A percentile compares a stretch with the other conserved stretches of the same genome.
These are phyloP conservation scores for Hucho hucho DNA, from an alignment of 2,113 vertebrate species.

Conservation along the genomic window DNA sequence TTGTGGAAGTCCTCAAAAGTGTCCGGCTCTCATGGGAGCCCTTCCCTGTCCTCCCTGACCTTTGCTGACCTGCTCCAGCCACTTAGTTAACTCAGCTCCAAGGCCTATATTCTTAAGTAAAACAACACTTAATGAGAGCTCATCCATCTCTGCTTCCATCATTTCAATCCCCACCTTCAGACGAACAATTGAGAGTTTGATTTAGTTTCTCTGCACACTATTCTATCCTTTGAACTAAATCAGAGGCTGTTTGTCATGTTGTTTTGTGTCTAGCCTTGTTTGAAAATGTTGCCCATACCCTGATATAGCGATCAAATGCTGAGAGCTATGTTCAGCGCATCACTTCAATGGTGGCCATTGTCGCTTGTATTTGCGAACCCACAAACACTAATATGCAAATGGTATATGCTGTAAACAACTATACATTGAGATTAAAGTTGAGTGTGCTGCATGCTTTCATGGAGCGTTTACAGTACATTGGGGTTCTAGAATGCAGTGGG, in stretches of 20 bases:
- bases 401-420: neutral
- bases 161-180: conserved; percentile 20
- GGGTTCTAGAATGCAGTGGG: conserved; percentile 1
- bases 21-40: conserved; percentile 61
- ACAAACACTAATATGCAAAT: neutral
- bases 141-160: conserved; percentile 36
- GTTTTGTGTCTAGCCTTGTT: conserved; percentile 35
- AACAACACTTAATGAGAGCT: conserved; percentile 52
- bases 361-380: conserved; percentile 9
- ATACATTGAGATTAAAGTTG: conserved; percentile 20
- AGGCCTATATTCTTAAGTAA: conserved; percentile 54
- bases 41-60: conserved; percentile 58
- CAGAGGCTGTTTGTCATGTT: conserved; percentile 23
- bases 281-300: conserved; percentile 45
- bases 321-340: conserved; percentile 35
- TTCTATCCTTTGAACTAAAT: neutral
- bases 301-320: conserved; percentile 38
- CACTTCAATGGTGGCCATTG: conserved; percentile 14
- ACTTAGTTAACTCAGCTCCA: conserved; percentile 56
- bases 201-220: neutral
- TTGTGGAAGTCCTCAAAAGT: conserved; percentile 58
- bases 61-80: conserved; percentile 61
- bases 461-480: conserved; percentile 17
- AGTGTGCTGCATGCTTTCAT: conserved; percentile 25
- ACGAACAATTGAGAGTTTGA: neutral